Evolutionary conservation across 1,140 invertebrate genomes (phyloP).

Genomic region (Pseudoatta argentina): DNA sequence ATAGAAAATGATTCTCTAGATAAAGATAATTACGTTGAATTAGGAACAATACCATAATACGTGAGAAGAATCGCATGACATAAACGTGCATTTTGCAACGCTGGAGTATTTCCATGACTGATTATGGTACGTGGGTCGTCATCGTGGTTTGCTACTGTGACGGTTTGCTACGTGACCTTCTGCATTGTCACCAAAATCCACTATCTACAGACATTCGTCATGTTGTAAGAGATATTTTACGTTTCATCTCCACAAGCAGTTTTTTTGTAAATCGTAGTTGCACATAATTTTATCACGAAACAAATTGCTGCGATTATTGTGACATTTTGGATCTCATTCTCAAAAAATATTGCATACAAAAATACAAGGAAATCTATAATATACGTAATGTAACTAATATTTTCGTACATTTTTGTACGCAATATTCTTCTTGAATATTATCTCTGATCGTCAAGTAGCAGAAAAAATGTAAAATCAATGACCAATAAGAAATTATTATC

Average conservation of each 20-base stretch:
- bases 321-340: too few relatives aligned
- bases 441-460: too few relatives aligned
- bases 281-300: background rate
- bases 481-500: background rate
- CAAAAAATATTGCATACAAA: too few relatives aligned
- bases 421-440: too few relatives aligned
- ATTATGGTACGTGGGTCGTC: conserved; percentile 65
- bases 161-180: conserved; percentile 43
- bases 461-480: too few relatives aligned
- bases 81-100: conserved; percentile 33
- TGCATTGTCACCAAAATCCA: conserved; percentile 33
- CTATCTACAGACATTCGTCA: conserved; percentile 24
- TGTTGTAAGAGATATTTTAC: conserved; percentile 13
- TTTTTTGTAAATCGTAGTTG: conserved; percentile 11
- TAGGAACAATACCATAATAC: background rate
- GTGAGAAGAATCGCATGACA: conserved; percentile 15
- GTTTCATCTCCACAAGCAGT: background rate
- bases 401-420: too few relatives aligned
- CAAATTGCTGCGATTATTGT: background rate
- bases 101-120: conserved; percentile 68
- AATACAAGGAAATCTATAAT: too few relatives aligned
- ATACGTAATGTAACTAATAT: too few relatives aligned
- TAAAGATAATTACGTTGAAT: conserved; percentile 5
- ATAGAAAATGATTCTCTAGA: background rate
- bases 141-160: conserved; percentile 55